Percentiles rank a stretch among this genome's conserved stretches.
Conservation (phyloP, 2,888 invertebrate genomes). For the Eulithis prunata region DNA sequence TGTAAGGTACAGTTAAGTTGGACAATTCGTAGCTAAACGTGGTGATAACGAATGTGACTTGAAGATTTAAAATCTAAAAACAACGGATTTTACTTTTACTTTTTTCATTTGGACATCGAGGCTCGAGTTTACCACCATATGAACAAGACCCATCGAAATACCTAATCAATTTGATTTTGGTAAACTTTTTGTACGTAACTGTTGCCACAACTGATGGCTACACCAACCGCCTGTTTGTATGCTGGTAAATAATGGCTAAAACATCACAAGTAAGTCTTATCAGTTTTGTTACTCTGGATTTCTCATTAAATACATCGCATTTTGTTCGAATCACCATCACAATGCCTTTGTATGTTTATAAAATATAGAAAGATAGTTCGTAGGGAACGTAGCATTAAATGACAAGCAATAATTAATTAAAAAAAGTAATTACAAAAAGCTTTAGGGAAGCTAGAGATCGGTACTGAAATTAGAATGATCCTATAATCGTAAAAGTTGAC, state of each 20-base stretch:
- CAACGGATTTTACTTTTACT: conserved; percentile 27
- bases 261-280: conserved; percentile 15
- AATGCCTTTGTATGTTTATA: conserved; percentile 48
- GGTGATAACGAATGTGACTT: conserved; percentile 39
- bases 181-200: neutral
- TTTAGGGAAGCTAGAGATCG: conserved; percentile 81
- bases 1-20: conserved; percentile 48
- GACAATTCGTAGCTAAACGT: conserved; percentile 36
- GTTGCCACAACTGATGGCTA: neutral
- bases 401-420: conserved; percentile 76
- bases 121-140: conserved; percentile 10
- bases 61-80: conserved; percentile 37
- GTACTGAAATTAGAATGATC: conserved; percentile 77
- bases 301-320: conserved; percentile 21
- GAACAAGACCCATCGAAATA: neutral
- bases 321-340: conserved; percentile 43
- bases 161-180: neutral
- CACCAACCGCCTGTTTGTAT: neutral
- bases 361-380: conserved; percentile 59
- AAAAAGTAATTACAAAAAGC: conserved; percentile 63
- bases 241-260: conserved; percentile 5
- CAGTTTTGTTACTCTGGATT: conserved; percentile 35
- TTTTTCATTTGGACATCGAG: conserved; percentile 21
- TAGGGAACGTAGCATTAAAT: conserved; percentile 78
- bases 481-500: conserved; percentile 63